These are phyloP conservation scores for Myotis brandtii DNA, from an alignment of 2,113 vertebrate genomes.

Conservation along the genomic window DNA sequence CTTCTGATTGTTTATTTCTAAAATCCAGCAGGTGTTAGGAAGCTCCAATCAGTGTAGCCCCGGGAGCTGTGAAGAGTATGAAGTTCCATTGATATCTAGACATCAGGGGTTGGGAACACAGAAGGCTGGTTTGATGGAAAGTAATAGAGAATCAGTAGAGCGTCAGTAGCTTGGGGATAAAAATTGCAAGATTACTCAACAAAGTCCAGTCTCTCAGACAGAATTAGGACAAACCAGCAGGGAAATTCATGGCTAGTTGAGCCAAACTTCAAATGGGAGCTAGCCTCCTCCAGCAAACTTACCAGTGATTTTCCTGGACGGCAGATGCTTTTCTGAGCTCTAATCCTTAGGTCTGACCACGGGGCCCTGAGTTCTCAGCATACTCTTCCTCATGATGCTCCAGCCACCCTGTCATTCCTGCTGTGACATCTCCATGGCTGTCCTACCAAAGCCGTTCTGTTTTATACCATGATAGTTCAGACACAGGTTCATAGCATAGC, in stretches of 20 bases:
- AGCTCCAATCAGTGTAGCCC: background rate
- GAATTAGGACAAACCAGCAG: slow-evolving; percentile 15
- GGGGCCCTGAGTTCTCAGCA: background rate
- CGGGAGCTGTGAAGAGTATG: background rate
- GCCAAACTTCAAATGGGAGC: slow-evolving; percentile 26
- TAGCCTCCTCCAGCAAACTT: background rate
- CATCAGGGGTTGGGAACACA: background rate
- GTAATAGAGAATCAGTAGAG: background rate
- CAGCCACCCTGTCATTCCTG: background rate
- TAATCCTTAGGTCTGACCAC: background rate
- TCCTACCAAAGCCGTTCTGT: background rate
- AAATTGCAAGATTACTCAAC: background rate
- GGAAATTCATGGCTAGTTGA: slow-evolving; percentile 9
- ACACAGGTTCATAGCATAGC: background rate
- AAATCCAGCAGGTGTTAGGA: background rate
- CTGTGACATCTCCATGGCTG: background rate
- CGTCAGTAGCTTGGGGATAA: background rate
- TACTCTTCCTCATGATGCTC: background rate
- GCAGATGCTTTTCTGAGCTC: background rate
- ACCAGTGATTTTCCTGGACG: slow-evolving; percentile 37
- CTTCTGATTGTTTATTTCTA: background rate
- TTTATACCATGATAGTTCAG: background rate
- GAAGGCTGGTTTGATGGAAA: background rate
- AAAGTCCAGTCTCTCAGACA: background rate
- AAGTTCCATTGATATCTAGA: background rate